Evolutionary conservation across 1,140 invertebrate genomes (phyloP), one percentile per base, ranked within the genome.

Genomic region (Lepidurus couesii): DNA sequence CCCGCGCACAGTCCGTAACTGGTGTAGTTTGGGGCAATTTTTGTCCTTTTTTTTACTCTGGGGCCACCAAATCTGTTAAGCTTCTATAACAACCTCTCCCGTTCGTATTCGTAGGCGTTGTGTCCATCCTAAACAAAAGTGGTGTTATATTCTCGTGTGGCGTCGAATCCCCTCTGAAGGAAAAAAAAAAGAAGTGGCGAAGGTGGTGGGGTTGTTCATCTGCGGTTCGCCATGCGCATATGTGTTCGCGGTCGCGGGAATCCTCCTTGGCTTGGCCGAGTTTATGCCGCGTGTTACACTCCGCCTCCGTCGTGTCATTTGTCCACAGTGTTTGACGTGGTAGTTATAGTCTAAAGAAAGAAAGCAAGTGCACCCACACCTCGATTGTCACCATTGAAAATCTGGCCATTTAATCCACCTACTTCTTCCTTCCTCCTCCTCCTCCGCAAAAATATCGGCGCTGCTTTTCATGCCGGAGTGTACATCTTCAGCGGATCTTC

Each of bases 231-330:
- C 53, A 65, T 65, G 53, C 53, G 53, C 53, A 65, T 65, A 65
- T 65, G 53, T 65, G 53, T 65, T 65, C 53, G 53, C 13, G 53
- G 53, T 21, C 53, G 53, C 53, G 53, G 53, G 53, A 65, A 65
- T 65, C 53, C 53, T 65, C 53, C 53, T 65, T 65, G 53, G 53
- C 53, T 65, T 65, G 53, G 53, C 53, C 53, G 53, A 65, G 53
- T 65, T 65, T 65, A 65, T 65, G 16, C 53, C 53, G 53, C 13
- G 53, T 65, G 53, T 65, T 65, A 65, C 13, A 65, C 53, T 65
- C 53, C 53, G 53, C 53, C 53, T 65, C 53, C 53, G 53, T 65
- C 53, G 53, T 65, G 53, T 65, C 53, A 65, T 65, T 65, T 65
- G 53, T 65, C 53, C 53, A 13, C 21, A 65, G 53, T 65, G 53